Percentiles rank a stretch among this genome's conserved stretches.
Evolutionary conservation across 1,140 invertebrate species (phyloP).

Genomic region (Cydia amplana): DNA sequence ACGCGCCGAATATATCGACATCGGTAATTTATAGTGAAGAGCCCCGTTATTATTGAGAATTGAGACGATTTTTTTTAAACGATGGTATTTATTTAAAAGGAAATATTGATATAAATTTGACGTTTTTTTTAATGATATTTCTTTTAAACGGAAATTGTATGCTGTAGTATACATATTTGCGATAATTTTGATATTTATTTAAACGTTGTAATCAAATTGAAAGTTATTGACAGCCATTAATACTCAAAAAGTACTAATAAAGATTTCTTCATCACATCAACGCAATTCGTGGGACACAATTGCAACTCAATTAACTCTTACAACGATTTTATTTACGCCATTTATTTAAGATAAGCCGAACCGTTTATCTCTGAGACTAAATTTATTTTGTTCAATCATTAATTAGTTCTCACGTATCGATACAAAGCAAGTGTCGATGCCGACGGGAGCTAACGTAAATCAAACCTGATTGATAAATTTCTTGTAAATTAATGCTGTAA

Average conservation of each 20-base stretch:
- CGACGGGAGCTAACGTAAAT: conserved; percentile 33
- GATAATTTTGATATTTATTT: not conserved
- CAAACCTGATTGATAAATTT: conserved; percentile 34
- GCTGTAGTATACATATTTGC: too few species aligned
- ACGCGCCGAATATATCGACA: conserved; percentile 37
- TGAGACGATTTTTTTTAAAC: not conserved
- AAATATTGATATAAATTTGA: not conserved
- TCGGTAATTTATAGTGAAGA: conserved; percentile 33
- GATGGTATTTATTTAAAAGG: not conserved
- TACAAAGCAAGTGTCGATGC: conserved; percentile 30
- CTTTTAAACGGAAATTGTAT: not conserved
- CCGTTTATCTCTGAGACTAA: conserved; percentile 34
- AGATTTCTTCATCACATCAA: not conserved
- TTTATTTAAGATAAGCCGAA: conserved; percentile 27
- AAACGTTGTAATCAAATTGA: not conserved
- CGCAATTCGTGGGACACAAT: conserved; percentile 10
- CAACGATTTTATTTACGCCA: conserved; percentile 6
- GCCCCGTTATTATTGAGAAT: not conserved
- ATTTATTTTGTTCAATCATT: conserved; percentile 35
- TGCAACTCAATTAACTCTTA: conserved; percentile 16
- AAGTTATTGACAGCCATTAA: not conserved
- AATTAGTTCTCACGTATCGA: conserved; percentile 37
- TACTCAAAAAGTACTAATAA: not conserved
- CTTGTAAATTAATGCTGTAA: conserved; percentile 27
- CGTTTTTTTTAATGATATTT: not conserved